phyloP scores from a whole-genome alignment of 2,888 invertebrate species.

The Bimastos eiseni region DNA sequence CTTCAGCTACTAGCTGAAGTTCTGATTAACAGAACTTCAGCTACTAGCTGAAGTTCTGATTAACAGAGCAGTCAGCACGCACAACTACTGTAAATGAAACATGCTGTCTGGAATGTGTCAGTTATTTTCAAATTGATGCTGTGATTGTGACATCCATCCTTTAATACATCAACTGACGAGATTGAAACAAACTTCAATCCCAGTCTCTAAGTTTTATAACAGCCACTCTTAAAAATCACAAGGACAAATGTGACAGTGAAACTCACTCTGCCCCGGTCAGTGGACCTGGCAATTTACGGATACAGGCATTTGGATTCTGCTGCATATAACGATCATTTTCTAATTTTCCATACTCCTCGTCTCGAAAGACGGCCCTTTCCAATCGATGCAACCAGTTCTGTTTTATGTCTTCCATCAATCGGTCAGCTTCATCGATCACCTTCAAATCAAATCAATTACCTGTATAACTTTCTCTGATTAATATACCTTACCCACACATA shows the following conservation, averaged over 20 bases:
- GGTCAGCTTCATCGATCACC: slow-evolving; percentile 94
- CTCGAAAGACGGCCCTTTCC: slow-evolving; percentile 65
- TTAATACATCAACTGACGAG: too few relatives aligned
- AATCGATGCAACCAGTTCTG: slow-evolving; percentile 87
- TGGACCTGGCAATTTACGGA: slow-evolving; percentile 44
- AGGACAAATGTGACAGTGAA: background rate
- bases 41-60: too few relatives aligned
- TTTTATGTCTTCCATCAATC: slow-evolving; percentile 86
- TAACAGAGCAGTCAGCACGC: too few relatives aligned
- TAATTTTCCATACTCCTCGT: slow-evolving; percentile 4
- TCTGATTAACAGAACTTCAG: too few relatives aligned
- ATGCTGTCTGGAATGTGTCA: background rate
- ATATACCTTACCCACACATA: too few relatives aligned
- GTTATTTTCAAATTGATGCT: background rate
- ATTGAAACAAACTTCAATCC: background rate
- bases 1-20: too few relatives aligned
- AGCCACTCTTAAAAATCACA: background rate
- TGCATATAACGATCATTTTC: background rate
- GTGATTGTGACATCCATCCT: too few relatives aligned
- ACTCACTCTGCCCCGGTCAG: slow-evolving; percentile 49
- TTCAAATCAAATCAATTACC: slow-evolving; percentile 43
- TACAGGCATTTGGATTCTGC: background rate
- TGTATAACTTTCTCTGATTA: background rate
- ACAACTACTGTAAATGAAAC: too few relatives aligned
- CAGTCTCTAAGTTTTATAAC: background rate